Conservation (phyloP, 2,113 vertebrate genomes). For the Lepidothrix coronata region DNA sequence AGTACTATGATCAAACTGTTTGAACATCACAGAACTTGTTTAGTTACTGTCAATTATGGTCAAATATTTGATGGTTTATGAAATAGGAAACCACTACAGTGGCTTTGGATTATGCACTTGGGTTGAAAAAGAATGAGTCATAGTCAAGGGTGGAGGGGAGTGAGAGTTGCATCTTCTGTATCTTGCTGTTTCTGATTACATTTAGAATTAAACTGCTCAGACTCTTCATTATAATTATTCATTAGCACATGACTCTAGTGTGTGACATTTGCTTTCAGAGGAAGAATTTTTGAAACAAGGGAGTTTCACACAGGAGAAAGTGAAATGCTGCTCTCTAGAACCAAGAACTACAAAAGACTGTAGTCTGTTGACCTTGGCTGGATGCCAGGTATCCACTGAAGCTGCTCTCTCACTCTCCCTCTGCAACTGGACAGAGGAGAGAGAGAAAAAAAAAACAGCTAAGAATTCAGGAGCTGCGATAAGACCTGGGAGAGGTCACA, state of each 20-base stretch:
- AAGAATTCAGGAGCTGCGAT: too few relatives aligned
- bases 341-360: neutral
- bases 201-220: neutral
- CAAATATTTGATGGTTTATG: neutral
- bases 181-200: neutral
- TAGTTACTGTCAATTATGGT: neutral
- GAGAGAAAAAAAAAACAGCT: too few relatives aligned
- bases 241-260: neutral
- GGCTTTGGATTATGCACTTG: neutral
- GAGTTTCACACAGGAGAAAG: neutral
- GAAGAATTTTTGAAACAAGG: neutral
- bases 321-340: neutral
- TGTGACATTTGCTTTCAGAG: neutral
- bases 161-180: neutral
- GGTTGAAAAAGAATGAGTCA: neutral
- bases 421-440: too few relatives aligned
- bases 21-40: conserved; percentile 26
- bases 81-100: conserved; percentile 15
- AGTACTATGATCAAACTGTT: neutral
- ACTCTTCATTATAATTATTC: neutral
- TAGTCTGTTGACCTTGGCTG: too few relatives aligned
- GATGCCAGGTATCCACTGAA: too few relatives aligned
- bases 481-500: too few relatives aligned
- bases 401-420: too few relatives aligned
- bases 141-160: neutral